Evolutionary conservation across 2,113 vertebrate genomes (phyloP).

Genomic region (Phylloscopus whistleri): DNA sequence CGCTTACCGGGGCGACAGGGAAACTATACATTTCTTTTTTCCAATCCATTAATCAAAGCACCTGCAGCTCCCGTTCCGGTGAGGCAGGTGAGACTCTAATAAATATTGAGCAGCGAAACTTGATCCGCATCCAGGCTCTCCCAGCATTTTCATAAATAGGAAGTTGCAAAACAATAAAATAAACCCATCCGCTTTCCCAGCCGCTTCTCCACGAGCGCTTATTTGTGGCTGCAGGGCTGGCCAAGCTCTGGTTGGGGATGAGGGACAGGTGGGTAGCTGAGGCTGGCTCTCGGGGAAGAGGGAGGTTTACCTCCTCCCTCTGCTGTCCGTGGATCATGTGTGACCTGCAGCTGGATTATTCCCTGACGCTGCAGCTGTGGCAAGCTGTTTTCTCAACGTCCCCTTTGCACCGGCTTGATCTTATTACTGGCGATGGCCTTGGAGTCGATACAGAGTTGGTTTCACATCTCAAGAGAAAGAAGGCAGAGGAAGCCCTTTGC

Average conservation of each 20-base stretch:
- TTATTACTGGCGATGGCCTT: conserved; percentile 14
- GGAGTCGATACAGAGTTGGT: neutral
- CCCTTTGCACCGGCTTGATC: neutral
- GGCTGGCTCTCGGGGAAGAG: neutral
- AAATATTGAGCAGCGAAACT: conserved; percentile 63
- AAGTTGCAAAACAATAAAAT: conserved; percentile 33
- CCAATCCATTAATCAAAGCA: conserved; percentile 60
- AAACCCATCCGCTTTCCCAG: neutral
- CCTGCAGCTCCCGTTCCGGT: neutral
- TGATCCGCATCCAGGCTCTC: conserved; percentile 50
- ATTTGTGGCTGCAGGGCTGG: neutral
- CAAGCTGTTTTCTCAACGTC: neutral
- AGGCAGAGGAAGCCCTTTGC: neutral
- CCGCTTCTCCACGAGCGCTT: neutral
- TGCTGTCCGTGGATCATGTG: neutral
- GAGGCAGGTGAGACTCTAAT: conserved; percentile 57
- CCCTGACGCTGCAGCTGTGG: neutral
- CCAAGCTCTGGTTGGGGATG: neutral
- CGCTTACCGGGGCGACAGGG: conserved; percentile 53
- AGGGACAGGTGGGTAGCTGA: fast-evolving
- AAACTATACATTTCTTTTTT: conserved; percentile 56
- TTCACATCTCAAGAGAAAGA: neutral
- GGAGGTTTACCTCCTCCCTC: neutral
- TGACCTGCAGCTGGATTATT: conserved; percentile 23
- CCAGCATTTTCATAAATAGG: conserved; percentile 64